These are phyloP conservation scores for Oscheius sp. DNA, from an alignment of 2,888 invertebrate genomes.

Conservation along the genomic window DNA sequence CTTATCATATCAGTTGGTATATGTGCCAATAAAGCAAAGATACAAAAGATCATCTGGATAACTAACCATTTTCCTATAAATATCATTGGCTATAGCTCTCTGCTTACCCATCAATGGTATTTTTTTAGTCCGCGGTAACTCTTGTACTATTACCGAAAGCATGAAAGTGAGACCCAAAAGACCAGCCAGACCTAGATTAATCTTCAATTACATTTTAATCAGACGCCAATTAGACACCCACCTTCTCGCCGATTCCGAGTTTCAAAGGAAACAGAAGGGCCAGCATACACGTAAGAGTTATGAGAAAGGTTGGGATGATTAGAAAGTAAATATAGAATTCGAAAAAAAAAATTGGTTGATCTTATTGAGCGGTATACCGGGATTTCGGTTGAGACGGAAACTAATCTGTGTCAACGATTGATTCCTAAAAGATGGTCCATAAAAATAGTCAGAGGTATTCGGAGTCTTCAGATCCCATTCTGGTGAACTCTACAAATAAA, in stretches of 20 bases:
- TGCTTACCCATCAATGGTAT: constrained; percentile 1
- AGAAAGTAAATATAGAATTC: not conserved
- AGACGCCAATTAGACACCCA: not conserved
- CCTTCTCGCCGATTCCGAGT: constrained; percentile 3
- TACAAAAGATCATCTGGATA: constrained; percentile 3
- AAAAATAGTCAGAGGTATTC: not conserved
- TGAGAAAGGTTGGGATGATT: not conserved
- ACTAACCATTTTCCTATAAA: constrained; percentile 13
- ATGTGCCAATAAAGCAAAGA: not conserved
- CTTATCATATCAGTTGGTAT: not conserved
- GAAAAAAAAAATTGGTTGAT: too few relatives aligned
- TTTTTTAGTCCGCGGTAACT: not conserved
- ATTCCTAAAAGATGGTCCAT: not conserved
- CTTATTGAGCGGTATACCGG: too few relatives aligned
- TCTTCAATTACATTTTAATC: not conserved
- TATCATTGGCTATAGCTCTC: not conserved
- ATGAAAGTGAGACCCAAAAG: constrained; percentile 8
- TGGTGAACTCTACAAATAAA: not conserved
- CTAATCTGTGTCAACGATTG: not conserved
- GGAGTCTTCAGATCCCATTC: too few relatives aligned
- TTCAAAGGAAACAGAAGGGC: not conserved
- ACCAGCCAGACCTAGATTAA: constrained; percentile 1
- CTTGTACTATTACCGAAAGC: not conserved
- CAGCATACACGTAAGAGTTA: not conserved
- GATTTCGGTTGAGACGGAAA: not conserved